Base-by-base conservation (phyloP, 2,113 vertebrate genomes). In the Mirza zaza region DNA sequence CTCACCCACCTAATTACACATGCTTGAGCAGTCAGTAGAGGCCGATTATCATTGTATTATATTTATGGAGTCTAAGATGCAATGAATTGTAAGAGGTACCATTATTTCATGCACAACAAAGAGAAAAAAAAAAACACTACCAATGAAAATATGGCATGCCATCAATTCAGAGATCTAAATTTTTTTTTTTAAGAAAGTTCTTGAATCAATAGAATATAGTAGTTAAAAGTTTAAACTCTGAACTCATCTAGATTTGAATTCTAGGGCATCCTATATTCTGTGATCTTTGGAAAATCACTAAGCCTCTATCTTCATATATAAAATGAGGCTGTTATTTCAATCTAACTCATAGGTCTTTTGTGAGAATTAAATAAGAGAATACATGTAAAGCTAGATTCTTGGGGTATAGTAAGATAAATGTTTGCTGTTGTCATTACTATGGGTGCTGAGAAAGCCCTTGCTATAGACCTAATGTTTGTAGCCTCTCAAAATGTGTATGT, bases 41-140 rank as follows among this genome's bases (percentile, higher is more conserved):
- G 86, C 61, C 52, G 27, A 70, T 87, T 91, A 95, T 50, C 86
- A 96, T 67, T 94, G 73, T 81, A 80, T 83, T 91, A 55, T 90
- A 95, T 89, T 94, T 91, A 90, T 73, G 57, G 52, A 91, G 61
- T 80, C 42, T 65, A 84, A 94, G 61, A 87, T 2, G 21, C 29
- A 70, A 48, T 96, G 23, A 96, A 9, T 70, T 57, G 32, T 77
- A 93, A 95, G 63, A 39, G 80, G 8, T 55, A 59, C 59, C 71
- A 57, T 82, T 75, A 96, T 92, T 96, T 96, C 77, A 94, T 67
- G 1, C 39, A 36, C 50, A 67, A 82, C 42, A 77, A 94, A 87
- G 71, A 61, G 68, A 85, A 20, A 91, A 94, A 92, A 61, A 48
- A 94, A 92, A 61, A 48, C 17, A 93, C 15, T 77, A 14, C 12